These are phyloP conservation scores for Polymixis lichenea DNA, from an alignment of 2,888 invertebrate species.

Conservation along the genomic window DNA sequence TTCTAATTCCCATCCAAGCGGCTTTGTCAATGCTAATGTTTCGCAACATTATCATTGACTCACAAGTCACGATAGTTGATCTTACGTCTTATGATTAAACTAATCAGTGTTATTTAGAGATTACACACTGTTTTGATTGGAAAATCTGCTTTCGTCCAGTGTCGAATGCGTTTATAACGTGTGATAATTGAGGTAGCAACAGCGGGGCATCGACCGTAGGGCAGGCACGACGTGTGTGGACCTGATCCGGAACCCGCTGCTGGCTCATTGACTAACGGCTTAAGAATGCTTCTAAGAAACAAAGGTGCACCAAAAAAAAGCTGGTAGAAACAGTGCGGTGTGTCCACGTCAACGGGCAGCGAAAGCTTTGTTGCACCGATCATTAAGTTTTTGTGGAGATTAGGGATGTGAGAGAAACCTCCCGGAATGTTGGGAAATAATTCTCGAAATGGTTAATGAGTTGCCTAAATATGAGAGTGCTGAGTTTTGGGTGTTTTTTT, in stretches of 20 bases:
- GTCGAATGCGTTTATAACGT: constrained; percentile 8
- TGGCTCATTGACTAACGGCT: constrained; percentile 57
- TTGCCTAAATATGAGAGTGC: not conserved
- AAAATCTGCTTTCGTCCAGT: not conserved
- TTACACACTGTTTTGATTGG: constrained; percentile 14
- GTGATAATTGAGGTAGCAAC: not conserved
- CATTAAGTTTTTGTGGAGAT: constrained; percentile 56
- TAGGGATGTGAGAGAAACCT: constrained; percentile 48
- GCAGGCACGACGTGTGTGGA: constrained; percentile 38
- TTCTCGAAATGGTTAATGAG: constrained; percentile 40
- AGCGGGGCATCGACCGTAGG: constrained; percentile 48
- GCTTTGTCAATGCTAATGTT: constrained; percentile 2
- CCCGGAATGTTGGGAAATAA: constrained; percentile 65
- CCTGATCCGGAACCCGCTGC: constrained; percentile 36
- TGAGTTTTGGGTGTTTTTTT: constrained; percentile 19
- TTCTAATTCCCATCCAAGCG: not conserved
- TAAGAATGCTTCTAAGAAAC: constrained; percentile 63
- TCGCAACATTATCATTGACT: constrained; percentile 6
- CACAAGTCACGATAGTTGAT: not conserved
- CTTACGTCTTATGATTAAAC: not conserved
- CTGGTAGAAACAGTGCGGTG: not conserved
- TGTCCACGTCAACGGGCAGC: constrained; percentile 36
- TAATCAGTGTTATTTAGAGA: constrained; percentile 9
- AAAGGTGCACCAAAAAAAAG: constrained; percentile 41
- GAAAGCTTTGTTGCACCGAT: constrained; percentile 51